phyloP scores from a whole-genome alignment of 2,113 vertebrate genomes.

The Merops nubicus region DNA sequence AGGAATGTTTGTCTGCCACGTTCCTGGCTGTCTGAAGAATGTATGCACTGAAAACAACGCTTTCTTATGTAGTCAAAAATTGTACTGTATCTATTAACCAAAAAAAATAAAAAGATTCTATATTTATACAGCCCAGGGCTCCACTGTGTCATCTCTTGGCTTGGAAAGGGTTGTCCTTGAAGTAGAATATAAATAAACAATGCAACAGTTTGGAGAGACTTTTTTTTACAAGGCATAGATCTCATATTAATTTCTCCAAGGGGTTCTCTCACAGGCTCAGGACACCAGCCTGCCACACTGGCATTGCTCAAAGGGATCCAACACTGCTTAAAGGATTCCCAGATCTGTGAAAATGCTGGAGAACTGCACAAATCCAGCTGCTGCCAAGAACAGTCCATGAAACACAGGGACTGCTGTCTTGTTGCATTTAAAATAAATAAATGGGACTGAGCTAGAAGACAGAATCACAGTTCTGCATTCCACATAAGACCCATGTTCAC shows the following conservation, averaged over 20 bases:
- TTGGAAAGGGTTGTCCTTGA: not conserved
- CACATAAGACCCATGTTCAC: not conserved
- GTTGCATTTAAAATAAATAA: not conserved
- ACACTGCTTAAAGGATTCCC: not conserved
- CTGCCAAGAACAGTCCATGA: not conserved
- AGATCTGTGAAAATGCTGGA: not conserved
- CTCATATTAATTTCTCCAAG: not conserved
- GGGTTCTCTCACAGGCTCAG: not conserved
- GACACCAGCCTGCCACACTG: not conserved
- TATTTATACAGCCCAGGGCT: conserved; percentile 75
- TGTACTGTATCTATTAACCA: conserved; percentile 78
- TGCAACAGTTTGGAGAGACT: not conserved
- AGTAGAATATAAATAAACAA: conserved; percentile 37
- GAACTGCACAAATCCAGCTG: not conserved
- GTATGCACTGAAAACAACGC: conserved; percentile 77
- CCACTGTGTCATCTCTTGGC: conserved; percentile 43
- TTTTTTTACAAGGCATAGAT: not conserved
- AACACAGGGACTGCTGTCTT: not conserved
- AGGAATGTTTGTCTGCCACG: conserved; percentile 44
- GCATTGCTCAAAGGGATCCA: not conserved
- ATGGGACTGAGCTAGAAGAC: not conserved
- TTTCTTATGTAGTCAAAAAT: conserved; percentile 72
- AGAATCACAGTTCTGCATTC: not conserved
- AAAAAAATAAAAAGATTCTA: conserved; percentile 74
- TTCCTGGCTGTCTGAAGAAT: conserved; percentile 63